phyloP scores from a whole-genome alignment of 2,797 vertebrate genomes.

The Danio choprae region DNA sequence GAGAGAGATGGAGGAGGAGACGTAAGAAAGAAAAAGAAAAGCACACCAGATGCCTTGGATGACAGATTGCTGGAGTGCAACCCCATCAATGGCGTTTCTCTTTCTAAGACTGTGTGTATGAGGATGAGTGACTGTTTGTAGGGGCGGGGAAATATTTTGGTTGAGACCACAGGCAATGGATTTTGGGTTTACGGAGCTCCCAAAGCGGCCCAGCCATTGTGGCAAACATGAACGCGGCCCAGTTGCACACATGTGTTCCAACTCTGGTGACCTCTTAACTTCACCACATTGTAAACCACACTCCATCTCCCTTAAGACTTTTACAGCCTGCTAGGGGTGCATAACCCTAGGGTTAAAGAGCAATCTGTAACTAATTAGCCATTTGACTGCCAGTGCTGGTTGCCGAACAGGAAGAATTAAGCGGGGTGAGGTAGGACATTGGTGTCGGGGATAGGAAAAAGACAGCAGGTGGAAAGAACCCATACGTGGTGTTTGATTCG shows the following conservation, averaged over 20 bases:
- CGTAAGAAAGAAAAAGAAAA: conserved; percentile 37
- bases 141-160: background rate
- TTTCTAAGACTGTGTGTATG: conserved; percentile 47
- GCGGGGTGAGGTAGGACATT: conserved; percentile 49
- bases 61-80: conserved; percentile 57
- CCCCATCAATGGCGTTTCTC: conserved; percentile 41
- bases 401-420: conserved; percentile 74
- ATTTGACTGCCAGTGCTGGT: conserved; percentile 75
- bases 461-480: conserved; percentile 58
- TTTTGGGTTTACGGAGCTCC: conserved; percentile 49
- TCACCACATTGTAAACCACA: conserved; percentile 77
- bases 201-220: conserved; percentile 44
- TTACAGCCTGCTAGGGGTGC: conserved; percentile 69
- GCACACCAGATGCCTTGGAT: conserved; percentile 59
- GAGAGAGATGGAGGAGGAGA: conserved; percentile 9
- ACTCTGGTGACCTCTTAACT: conserved; percentile 72
- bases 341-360: conserved; percentile 81
- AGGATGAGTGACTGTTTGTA: conserved; percentile 44
- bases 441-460: conserved; percentile 46
- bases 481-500: conserved; percentile 8
- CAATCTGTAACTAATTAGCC: conserved; percentile 84
- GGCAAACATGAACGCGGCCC: conserved; percentile 27
- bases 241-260: conserved; percentile 46
- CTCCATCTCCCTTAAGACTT: conserved; percentile 78
- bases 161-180: conserved; percentile 48